Evolutionary conservation across 2,113 vertebrate genomes (phyloP), one percentile per base, ranked within the genome.

Genomic region (Rhinichthys klamathensis): DNA sequence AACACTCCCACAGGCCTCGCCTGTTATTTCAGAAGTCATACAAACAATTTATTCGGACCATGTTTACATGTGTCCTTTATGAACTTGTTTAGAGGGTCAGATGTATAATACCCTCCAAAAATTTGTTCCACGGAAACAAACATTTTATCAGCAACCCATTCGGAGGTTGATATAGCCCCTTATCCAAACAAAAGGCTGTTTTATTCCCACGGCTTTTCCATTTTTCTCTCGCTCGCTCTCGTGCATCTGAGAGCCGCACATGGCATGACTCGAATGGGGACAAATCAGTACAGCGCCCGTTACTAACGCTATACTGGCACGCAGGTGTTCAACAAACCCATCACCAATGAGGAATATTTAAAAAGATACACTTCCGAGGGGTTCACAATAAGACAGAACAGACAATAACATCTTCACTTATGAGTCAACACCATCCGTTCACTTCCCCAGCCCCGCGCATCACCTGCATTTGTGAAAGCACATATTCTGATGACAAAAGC

Each of bases 251-350:
- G 41, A 79, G 41, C 78, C 38, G 75, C 85, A 87, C 81, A 87
- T 83, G 81, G 85, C 73, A 72, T 51, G 49, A 81, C 61, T 83
- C 65, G 51, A 72, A 58, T 21, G 49, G n/a, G 81, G 80, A 27
- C 80, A 81, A 76, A 74, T 76, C 79, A 69, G 25, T 84, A 61
- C 81, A 63, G 73, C 67, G n/a, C 25, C 74, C 35, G 35, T 56
- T 51, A 46, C 41, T 23, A 60, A 74, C 77, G 74, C 23, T 83
- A 51, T 32, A 49, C 65, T 54, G 65, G 32, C 46, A 54, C 49
- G 81, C 67, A 83, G 81, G 81, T 83, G 81, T 83, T 83, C 67
- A 56, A 58, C 67, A 70, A 73, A 82, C 10, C 23, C 49, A 41
- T 72, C 32, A 70, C 49, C 46, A 73, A 83, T 2, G 13, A 44